Evolutionary conservation across 2,797 vertebrate genomes (phyloP).

Genomic region (Cheirogaleus major): DNA sequence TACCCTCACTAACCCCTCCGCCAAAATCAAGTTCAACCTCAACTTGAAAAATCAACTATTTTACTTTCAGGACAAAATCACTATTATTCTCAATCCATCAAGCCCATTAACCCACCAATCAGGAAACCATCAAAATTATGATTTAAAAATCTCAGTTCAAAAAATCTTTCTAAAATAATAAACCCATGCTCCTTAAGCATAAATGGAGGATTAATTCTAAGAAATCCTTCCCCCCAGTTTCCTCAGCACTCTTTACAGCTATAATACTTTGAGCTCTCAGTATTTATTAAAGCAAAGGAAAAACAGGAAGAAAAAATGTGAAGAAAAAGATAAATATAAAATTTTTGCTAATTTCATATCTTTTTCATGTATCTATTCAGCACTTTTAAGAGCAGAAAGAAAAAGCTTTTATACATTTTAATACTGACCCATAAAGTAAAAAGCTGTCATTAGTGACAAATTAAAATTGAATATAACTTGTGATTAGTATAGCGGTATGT

Average conservation of each 20-base stretch:
- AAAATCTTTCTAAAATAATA: not conserved
- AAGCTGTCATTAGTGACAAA: constrained; percentile 32
- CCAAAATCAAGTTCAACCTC: not conserved
- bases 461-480: constrained; percentile 14
- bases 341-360: not conserved
- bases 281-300: not conserved
- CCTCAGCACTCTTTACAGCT: not conserved
- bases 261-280: not conserved
- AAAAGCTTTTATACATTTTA: not conserved
- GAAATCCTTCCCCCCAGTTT: not conserved
- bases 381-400: not conserved
- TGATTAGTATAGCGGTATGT: constrained; percentile 25
- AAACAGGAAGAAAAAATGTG: not conserved
- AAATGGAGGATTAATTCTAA: not conserved
- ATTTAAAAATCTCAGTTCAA: not conserved
- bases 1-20: not conserved
- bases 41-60: not conserved
- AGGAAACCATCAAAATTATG: not conserved
- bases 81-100: not conserved
- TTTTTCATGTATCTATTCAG: not conserved
- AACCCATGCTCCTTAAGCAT: not conserved
- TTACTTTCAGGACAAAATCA: constrained; percentile 9
- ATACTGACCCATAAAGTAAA: constrained; percentile 17
- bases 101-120: not conserved
- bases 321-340: not conserved